Evolutionary conservation across 2,113 vertebrate species (phyloP), one percentile per base, ranked within the genome.

Genomic region (Phalacrocorax brasilianus): DNA sequence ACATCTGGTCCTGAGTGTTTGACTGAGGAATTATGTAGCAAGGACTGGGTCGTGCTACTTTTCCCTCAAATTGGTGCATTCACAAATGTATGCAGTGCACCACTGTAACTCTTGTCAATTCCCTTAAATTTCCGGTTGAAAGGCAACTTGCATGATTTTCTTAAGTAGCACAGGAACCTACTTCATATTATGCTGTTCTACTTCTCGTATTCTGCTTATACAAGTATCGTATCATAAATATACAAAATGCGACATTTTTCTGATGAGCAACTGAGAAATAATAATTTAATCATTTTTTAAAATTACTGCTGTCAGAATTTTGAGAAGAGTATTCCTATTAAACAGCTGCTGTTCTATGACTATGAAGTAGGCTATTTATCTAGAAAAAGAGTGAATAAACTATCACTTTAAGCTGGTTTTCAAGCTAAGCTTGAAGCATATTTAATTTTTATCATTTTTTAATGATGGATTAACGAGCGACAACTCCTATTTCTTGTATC

Each of bases 281-380:
- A 80, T 95, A 89, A 95, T 92, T 80, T 56, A 84, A 67, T 45
- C 26, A 68, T 61, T 94, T 95, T 88, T 68, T 52, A 21, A 93
- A 95, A 71, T 96, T 81, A 87, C n/a, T 83, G 44, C 21, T 94
- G 55, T 93, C 89, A 97, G 83, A 88, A 82, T 91, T 94, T 79
- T 71, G 87, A 94, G 7, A 13, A 91, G 88, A 96, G 26, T 26
- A 56, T 91, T 76, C 83, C 72, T 85, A 45, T 68, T 63, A 72
- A 95, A 89, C 47, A 95, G 79, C 47, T 94, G 75, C 56, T 94
- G 28, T 40, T 87, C 32, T 13, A 27, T 65, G 82, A 91, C 73
- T 92, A 27, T 20, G 50, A 77, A 92, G 58, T 65, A 73, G 59
- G 63, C 44, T 91, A 91, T 93, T 92, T 95, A 88, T 94, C 42